Evolutionary conservation across 2,888 invertebrate genomes (phyloP).

Genomic region (Stenolophus ochropezus): DNA sequence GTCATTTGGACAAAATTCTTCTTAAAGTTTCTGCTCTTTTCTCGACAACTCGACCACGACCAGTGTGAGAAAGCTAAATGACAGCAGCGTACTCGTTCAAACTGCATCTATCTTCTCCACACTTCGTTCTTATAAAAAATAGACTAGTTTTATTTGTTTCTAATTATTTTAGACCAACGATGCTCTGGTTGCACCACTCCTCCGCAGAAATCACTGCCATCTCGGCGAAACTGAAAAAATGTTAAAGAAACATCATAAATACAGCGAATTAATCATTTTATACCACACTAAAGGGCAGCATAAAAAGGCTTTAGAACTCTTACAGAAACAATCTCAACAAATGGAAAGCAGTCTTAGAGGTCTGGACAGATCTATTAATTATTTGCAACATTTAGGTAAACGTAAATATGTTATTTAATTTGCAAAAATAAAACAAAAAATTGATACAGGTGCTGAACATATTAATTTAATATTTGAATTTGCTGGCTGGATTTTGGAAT

Average conservation of each 20-base stretch:
- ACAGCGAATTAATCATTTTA: constrained; percentile 94
- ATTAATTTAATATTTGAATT: constrained; percentile 94
- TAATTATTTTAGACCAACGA: constrained; percentile 84
- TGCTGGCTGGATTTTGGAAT: constrained; percentile 92
- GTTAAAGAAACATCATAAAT: constrained; percentile 89
- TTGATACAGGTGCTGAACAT: constrained; percentile 80
- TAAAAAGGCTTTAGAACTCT: constrained; percentile 90
- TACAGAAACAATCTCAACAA: constrained; percentile 85
- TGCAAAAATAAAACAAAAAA: constrained; percentile 55
- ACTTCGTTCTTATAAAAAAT: too few relatives aligned
- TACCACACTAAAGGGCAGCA: constrained; percentile 97
- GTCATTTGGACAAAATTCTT: too few relatives aligned
- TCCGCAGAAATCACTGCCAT: constrained; percentile 94
- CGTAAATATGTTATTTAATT: background rate
- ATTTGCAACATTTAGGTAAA: constrained; percentile 90
- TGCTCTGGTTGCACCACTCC: constrained; percentile 91
- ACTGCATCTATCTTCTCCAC: too few relatives aligned
- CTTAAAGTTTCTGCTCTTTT: too few relatives aligned
- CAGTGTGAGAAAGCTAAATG: too few relatives aligned
- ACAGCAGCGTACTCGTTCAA: too few relatives aligned
- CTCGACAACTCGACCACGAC: too few relatives aligned
- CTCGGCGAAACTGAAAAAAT: constrained; percentile 95
- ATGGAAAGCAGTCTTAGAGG: constrained; percentile 87
- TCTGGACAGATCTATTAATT: constrained; percentile 89
- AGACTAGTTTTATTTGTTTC: too few relatives aligned